Base-by-base conservation (phyloP, 2,888 invertebrate species). In the Campopleginae sp. region DNA sequence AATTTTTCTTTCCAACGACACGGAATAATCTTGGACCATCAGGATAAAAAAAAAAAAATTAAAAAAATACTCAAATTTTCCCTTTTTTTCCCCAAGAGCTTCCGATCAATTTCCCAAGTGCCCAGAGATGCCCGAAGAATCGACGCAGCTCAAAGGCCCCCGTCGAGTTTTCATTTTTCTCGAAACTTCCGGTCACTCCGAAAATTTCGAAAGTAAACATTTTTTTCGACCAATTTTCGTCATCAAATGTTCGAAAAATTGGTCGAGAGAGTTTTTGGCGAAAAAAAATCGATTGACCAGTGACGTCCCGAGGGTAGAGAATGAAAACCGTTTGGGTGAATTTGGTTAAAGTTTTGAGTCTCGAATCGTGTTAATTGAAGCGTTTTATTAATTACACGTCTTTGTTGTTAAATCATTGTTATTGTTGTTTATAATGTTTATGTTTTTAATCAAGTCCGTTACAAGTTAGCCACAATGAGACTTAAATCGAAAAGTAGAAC, bases 391-490 rank as follows among this genome's bases (percentile, higher is more conserved):
- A 76, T 51, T 63, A 42, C 46, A 44, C 31, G 44, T 42, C 54
- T 33, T 68, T n/a, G 38, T 38, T 38, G 38, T 38, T 76, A 54
- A 66, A 48, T 76, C 19, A 23, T 33, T 33, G 31, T 42, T 33
- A 19, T 42, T 77, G 38, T 48, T 76, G 19, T 38, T 23, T 65
- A 65, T 65, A 19, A 65, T 76, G 65, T 19, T 42, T 54, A 27
- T 42, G 23, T 68, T 33, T 42, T 54, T 31, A 85, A 83, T 85
- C 68, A 85, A 83, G 70, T 84, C 82, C 82, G 85, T 86, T 85
- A 86, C 83, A 86, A 80, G 82, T 86, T 82, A 82, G 80, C 82
- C 82, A 82, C 85, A 77, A 72, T 84, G 31, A 76, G 80, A 84
- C 84, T 84, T 66, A 66, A 76, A 72, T 66, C 48, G 58, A 77